Conservation (phyloP, 1,140 invertebrate species). For the Atopsyche davidsoni region DNA sequence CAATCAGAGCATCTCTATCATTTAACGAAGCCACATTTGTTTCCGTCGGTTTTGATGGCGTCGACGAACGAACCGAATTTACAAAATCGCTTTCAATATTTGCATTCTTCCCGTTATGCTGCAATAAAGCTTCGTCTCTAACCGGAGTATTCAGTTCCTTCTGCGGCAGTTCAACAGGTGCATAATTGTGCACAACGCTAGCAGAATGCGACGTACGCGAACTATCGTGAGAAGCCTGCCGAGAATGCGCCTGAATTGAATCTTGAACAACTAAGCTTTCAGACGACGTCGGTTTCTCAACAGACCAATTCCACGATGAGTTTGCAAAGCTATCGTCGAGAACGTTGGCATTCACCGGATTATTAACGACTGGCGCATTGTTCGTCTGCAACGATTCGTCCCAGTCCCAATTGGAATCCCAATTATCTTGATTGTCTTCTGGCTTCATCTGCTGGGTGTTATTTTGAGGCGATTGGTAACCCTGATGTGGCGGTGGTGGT, state of each 20-base stretch:
- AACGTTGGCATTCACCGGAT: conserved; percentile 41
- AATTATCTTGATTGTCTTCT: neutral
- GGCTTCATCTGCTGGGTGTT: conserved; percentile 24
- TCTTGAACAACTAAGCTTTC: conserved; percentile 6
- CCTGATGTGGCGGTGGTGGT: conserved; percentile 37
- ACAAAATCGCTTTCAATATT: too few relatives aligned
- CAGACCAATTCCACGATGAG: conserved; percentile 44
- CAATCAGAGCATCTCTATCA: conserved; percentile 40
- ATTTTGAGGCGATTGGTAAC: conserved; percentile 30
- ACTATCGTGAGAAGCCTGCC: conserved; percentile 14
- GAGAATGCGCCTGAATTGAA: conserved; percentile 7
- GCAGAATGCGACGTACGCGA: too few relatives aligned
- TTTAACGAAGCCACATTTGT: conserved; percentile 36
- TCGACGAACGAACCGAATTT: too few relatives aligned
- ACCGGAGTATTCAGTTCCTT: too few relatives aligned
- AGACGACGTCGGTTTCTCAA: conserved; percentile 34
- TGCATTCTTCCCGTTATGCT: too few relatives aligned
- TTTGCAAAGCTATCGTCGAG: conserved; percentile 44
- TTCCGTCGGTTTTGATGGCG: too few relatives aligned
- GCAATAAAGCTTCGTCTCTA: too few relatives aligned
- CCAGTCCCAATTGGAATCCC: conserved; percentile 30
- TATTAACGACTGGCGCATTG: conserved; percentile 34
- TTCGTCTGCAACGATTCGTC: conserved; percentile 43
- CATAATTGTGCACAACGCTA: too few relatives aligned
- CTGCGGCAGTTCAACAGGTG: too few relatives aligned